A percentile compares a stretch with the other conserved stretches of the same genome.
phyloP scores from a whole-genome alignment of 2,113 vertebrate species.

The Hirundichthys speculiger region DNA sequence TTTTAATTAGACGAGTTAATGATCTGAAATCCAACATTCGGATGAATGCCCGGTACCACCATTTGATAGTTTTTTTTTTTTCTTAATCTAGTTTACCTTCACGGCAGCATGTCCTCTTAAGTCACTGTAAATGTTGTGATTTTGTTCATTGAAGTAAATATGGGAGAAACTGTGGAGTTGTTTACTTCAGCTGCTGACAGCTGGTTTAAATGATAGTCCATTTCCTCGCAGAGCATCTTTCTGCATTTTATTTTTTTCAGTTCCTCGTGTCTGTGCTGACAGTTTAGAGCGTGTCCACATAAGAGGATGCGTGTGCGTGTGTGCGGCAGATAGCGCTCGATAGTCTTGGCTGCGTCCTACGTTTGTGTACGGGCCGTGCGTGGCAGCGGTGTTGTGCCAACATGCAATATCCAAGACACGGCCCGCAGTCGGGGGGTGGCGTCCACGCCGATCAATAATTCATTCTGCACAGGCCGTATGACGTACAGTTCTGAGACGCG shows the following conservation, averaged over 20 bases:
- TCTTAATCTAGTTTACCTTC: not conserved
- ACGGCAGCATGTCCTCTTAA: not conserved
- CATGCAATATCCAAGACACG: slow-evolving; percentile 28
- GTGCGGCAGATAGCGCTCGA: not conserved
- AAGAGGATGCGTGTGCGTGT: not conserved
- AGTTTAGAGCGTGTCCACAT: not conserved
- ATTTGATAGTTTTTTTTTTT: not conserved
- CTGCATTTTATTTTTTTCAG: too few relatives aligned
- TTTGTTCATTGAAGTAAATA: not conserved
- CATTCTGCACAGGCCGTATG: slow-evolving; percentile 42
- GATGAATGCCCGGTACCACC: not conserved
- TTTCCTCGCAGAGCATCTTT: too few relatives aligned
- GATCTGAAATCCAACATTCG: slow-evolving; percentile 42
- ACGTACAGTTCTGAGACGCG: slow-evolving; percentile 20
- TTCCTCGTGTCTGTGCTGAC: not conserved
- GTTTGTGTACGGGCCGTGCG: not conserved
- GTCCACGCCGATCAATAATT: slow-evolving; percentile 59
- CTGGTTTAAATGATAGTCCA: too few relatives aligned
- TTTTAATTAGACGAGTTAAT: slow-evolving; percentile 61
- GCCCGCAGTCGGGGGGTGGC: slow-evolving; percentile 27
- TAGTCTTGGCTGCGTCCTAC: not conserved
- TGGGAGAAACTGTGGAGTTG: too few relatives aligned
- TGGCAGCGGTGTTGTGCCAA: slow-evolving; percentile 13
- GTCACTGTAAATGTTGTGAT: not conserved
- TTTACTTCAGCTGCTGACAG: not conserved